These are phyloP conservation scores for Leuciscus idus DNA, from an alignment of 2,113 vertebrate genomes.

Conservation along the genomic window DNA sequence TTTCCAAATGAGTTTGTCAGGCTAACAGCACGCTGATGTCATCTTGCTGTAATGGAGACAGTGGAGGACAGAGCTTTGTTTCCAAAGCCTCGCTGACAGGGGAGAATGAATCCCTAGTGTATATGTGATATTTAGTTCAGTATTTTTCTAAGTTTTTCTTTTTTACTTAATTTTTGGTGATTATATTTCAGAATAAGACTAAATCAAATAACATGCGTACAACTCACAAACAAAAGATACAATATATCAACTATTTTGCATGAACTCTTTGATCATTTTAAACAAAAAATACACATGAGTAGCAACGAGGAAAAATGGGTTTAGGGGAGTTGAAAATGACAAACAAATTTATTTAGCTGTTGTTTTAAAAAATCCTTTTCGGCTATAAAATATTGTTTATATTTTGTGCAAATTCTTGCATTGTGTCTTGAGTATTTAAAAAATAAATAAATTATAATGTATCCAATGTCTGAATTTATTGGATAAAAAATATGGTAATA, in stretches of 20 bases:
- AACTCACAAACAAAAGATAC: too few relatives aligned
- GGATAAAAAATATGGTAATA: neutral
- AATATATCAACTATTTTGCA: too few relatives aligned
- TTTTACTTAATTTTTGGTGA: too few relatives aligned
- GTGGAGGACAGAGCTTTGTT: neutral
- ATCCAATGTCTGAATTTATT: neutral
- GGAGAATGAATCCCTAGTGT: neutral
- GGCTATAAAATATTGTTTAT: too few relatives aligned
- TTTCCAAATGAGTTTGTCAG: slow-evolving; percentile 60
- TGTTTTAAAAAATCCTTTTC: too few relatives aligned
- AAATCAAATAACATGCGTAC: too few relatives aligned
- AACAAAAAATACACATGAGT: neutral
- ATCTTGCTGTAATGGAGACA: slow-evolving; percentile 36
- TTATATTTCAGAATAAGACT: too few relatives aligned
- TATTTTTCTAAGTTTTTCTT: neutral
- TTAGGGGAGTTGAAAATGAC: neutral
- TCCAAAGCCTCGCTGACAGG: neutral
- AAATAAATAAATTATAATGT: too few relatives aligned
- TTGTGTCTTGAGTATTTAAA: too few relatives aligned
- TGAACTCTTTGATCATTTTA: neutral
- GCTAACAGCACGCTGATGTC: slow-evolving; percentile 52
- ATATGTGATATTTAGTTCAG: neutral
- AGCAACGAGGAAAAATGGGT: neutral
- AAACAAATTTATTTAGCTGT: too few relatives aligned
- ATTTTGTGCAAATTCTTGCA: too few relatives aligned